phyloP scores from a whole-genome alignment of 2,113 vertebrate species.

The Tetrao urogallus region DNA sequence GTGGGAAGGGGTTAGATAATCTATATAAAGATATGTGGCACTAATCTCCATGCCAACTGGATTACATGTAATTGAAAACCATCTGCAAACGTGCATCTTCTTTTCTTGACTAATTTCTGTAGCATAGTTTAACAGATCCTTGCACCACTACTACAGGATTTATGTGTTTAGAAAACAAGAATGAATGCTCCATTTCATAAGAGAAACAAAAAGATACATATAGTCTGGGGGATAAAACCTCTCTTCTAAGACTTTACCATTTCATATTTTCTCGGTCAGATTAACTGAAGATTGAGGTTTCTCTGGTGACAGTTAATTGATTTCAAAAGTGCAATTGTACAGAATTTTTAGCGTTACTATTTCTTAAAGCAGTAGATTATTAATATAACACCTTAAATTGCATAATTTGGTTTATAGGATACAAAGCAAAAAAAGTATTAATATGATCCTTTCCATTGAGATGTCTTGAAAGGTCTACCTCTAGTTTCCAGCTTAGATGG shows the following conservation, averaged over 20 bases:
- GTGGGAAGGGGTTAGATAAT: background rate
- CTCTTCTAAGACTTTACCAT: background rate
- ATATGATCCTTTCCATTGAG: background rate
- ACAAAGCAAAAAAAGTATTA: background rate
- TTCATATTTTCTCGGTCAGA: background rate
- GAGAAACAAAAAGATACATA: background rate
- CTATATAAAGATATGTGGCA: background rate
- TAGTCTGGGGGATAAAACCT: background rate
- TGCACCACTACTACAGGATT: background rate
- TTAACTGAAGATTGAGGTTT: background rate
- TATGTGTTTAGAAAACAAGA: background rate
- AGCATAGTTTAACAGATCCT: background rate
- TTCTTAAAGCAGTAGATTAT: background rate
- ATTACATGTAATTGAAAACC: background rate
- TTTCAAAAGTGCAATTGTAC: background rate
- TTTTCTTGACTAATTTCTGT: background rate
- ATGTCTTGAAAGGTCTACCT: background rate
- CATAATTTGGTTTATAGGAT: background rate
- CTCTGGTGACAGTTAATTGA: background rate
- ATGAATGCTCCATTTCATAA: background rate
- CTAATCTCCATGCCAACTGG: background rate
- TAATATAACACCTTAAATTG: background rate
- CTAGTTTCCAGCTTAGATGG: background rate
- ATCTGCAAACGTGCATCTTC: background rate
- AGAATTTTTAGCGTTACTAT: background rate